Evolutionary conservation across 1,140 invertebrate species (phyloP), one percentile per base, ranked within the genome.

Genomic region (Oryctes rhinoceros): DNA sequence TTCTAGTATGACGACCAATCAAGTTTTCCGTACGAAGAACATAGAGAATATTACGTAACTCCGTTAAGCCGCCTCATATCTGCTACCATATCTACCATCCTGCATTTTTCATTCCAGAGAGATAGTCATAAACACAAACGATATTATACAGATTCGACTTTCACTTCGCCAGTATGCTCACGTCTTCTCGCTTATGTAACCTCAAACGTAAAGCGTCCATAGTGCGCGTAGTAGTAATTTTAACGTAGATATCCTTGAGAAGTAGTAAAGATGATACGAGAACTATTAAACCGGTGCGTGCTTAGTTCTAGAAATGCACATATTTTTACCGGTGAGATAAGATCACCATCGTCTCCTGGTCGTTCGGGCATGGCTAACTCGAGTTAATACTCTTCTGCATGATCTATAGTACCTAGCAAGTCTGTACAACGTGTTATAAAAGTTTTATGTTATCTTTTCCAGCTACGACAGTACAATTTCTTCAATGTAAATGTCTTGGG

Each of bases 51-150:
- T 59, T 59, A 18, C 18, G 53, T 15, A 59, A 59, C 15, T 1
- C 0, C n/a, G 18, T 59, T 15, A n/a, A 18, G 13, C n/a, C 18
- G 53, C n/a, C 5, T 59, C n/a, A n/a, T 18, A 59, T 59, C 53
- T n/a, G 3, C 15, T 18, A 59, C 18, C 53, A n/a, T 59, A 18
- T 59, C 15, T 18, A 18, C n/a, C 13, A 13, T 59, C 6, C 53
- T 18, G 53, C 53, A 59, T 59, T 59, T 59, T 59, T 53, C 53
- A 15, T 59, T 59, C 53, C n/a, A 59, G n/a, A 59, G 18, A 59
- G 53, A 59, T 59, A n/a, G 53, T 59, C 53, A 18, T 59, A 59
- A 59, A 59, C 53, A 59, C 53, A 18, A 18, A 59, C 53, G 53
- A 18, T 44, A 44, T 59, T 59, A n/a, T 18, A 59, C 53, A 59